phyloP scores from a whole-genome alignment of 92 coral and sea anemone species.

The Parazoanthus atlanticus region DNA sequence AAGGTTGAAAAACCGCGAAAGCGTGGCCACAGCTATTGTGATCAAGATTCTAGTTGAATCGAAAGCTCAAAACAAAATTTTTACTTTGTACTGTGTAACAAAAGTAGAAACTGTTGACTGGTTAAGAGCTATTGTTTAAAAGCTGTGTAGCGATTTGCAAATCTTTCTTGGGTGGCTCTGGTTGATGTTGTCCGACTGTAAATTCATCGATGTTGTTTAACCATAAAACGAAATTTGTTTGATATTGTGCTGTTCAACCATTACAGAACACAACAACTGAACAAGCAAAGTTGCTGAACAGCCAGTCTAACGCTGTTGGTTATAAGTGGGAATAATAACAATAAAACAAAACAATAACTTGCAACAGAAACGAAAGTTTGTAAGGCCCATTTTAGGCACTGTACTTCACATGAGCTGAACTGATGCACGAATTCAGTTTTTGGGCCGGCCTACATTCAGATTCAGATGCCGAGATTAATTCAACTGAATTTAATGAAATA shows the following conservation, averaged over 20 bases:
- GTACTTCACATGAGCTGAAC: neutral
- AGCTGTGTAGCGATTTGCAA: neutral
- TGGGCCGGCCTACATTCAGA: neutral
- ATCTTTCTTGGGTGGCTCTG: neutral
- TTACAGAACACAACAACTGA: neutral
- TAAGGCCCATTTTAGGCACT: conserved; percentile 12
- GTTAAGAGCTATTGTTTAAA: conserved; percentile 15
- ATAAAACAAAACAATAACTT: conserved; percentile 25
- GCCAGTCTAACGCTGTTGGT: neutral
- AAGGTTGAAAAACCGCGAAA: too few relatives aligned
- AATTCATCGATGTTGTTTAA: neutral
- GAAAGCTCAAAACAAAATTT: too few relatives aligned
- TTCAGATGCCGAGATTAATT: neutral
- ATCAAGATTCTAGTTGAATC: too few relatives aligned
- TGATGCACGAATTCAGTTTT: conserved; percentile 26
- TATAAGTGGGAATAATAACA: neutral
- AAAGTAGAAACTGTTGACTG: too few relatives aligned
- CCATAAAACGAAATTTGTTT: conserved; percentile 2
- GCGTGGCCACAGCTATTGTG: too few relatives aligned
- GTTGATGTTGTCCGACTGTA: too few relatives aligned
- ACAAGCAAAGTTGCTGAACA: conserved; percentile 8
- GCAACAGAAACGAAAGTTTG: conserved; percentile 13
- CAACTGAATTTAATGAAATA: too few relatives aligned
- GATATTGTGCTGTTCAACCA: neutral
- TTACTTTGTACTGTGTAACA: too few relatives aligned